These are phyloP conservation scores for Meteorus sp. DNA, from an alignment of 1,140 invertebrate genomes.

Conservation along the genomic window DNA sequence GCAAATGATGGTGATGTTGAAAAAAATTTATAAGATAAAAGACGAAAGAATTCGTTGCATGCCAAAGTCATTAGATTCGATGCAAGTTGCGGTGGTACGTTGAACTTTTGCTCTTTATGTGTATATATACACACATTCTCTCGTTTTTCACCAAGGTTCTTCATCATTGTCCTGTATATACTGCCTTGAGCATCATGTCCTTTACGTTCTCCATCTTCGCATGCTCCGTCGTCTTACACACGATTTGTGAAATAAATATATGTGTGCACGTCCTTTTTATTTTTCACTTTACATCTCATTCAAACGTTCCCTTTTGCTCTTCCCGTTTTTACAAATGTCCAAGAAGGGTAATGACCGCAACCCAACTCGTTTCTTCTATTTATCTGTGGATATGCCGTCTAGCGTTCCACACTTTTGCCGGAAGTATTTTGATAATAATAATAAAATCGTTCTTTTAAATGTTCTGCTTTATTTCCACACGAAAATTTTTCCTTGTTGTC, in stretches of 20 bases:
- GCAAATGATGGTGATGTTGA: background rate
- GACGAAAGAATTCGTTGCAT: conserved; percentile 24
- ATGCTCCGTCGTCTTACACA: too few species aligned
- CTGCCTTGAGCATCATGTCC: conserved; percentile 1
- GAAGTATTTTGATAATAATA: conserved; percentile 24
- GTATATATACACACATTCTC: too few species aligned
- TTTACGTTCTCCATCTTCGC: conserved; percentile 6
- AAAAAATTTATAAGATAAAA: conserved; percentile 8
- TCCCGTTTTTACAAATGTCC: background rate
- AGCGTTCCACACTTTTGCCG: too few species aligned
- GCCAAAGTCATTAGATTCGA: conserved; percentile 30
- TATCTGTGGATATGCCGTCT: background rate
- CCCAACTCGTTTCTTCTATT: background rate
- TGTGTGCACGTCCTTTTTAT: too few species aligned
- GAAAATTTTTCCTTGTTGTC: background rate
- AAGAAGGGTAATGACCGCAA: conserved; percentile 24
- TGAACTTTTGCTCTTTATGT: too few species aligned
- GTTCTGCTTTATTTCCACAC: background rate
- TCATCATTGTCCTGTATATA: conserved; percentile 26
- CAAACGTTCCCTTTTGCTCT: conserved; percentile 16
- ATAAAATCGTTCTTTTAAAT: conserved; percentile 30
- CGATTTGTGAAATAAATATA: too few species aligned
- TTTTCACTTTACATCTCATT: too few species aligned
- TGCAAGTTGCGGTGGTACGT: conserved; percentile 24
- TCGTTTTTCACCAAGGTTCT: conserved; percentile 19